Base-by-base conservation (phyloP, 2,888 invertebrate species). In the Drosophila quasianomalipes region DNA sequence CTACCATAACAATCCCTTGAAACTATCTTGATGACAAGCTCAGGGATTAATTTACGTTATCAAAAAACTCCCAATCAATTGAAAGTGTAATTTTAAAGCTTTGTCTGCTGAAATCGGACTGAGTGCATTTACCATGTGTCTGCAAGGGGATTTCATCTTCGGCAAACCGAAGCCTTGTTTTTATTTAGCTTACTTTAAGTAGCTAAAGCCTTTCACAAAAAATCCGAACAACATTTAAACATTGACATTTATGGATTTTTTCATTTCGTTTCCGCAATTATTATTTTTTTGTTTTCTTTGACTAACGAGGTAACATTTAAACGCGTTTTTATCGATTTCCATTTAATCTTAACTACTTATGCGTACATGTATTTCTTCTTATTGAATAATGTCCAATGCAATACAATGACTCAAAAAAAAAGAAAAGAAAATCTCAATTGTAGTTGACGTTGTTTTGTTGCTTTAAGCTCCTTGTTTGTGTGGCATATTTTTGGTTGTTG, bases 291-390 rank as follows among this genome's bases (percentile, higher is more conserved):
- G 58, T 51, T 57, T 52, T 54, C 59, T 63, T 76, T 72, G 26
- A 76, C 87, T 91, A 91, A 91, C 91, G 91, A 91, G 90, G 91
- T 91, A 91, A 91, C 91, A 91, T 89, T 91, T 87, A 91, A 91
- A 90, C 84, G 80, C 76, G 68, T 83, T 84, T 55, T 64, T 78
- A 47, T 37, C 59, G 41, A 51, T 70, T 76, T 83, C 65, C 68
- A 65, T 74, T 79, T 69, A 52, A 64, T 70, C 70, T 77, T 77
- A 80, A 76, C 68, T 74, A 74, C 74, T 77, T 74, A 77, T 14
- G 59, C 33, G 31, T 63, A 64, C 44, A 57, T 28, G 28, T 64
- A 60, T n/a, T 60, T 47, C 28, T 58, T 31, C 16, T 22, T 63
- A 70, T 70, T 70, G 53, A 66, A 76, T 66, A 64, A 51, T 70